These are phyloP conservation scores for Podocnemis expansa DNA, from an alignment of 2,113 vertebrate species.

Conservation along the genomic window DNA sequence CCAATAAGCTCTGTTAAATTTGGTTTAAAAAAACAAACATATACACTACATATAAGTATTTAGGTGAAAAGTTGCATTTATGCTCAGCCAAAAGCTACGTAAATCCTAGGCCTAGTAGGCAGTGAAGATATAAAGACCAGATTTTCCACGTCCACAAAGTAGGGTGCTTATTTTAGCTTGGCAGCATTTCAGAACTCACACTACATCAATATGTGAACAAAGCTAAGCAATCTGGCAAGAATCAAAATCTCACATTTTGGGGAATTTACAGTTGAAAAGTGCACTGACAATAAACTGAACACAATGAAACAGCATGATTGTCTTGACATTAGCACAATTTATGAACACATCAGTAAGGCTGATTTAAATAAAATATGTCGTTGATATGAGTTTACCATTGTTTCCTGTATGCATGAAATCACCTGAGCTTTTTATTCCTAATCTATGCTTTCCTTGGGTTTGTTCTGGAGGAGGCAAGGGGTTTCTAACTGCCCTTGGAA, in stretches of 20 bases:
- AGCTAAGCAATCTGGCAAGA: slow-evolving; percentile 15
- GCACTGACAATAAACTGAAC: not conserved
- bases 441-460: not conserved
- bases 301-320: not conserved
- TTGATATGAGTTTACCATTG: not conserved
- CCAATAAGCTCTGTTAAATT: slow-evolving; percentile 33
- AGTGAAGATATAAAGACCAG: not conserved
- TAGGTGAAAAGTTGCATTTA: slow-evolving; percentile 41
- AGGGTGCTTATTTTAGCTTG: slow-evolving; percentile 55
- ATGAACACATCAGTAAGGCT: not conserved
- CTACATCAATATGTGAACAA: slow-evolving; percentile 26
- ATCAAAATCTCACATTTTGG: not conserved
- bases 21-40: not conserved
- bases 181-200: slow-evolving; percentile 58
- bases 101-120: slow-evolving; percentile 11
- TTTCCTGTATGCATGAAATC: not conserved
- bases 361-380: not conserved
- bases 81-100: slow-evolving; percentile 59
- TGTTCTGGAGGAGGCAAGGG: not conserved
- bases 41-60: not conserved
- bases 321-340: not conserved
- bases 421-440: not conserved
- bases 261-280: slow-evolving; percentile 23
- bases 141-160: slow-evolving; percentile 43
- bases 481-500: not conserved